phyloP scores from a whole-genome alignment of 1,140 invertebrate species.

The Drosophila bocqueti region DNA sequence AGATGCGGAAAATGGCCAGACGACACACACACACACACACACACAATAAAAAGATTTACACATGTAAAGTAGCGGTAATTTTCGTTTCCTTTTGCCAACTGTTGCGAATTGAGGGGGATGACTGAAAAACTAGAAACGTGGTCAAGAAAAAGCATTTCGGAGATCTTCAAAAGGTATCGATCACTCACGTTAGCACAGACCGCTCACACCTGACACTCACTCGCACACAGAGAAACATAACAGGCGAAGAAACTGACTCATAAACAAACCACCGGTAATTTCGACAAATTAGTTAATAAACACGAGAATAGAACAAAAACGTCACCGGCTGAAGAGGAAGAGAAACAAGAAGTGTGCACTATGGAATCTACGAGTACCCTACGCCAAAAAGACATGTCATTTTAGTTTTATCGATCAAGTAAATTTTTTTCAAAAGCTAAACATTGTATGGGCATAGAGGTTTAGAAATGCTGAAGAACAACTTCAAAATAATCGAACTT shows the following conservation, averaged over 20 bases:
- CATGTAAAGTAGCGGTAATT: slow-evolving; percentile 38
- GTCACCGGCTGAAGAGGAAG: slow-evolving; percentile 33
- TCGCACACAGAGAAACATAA: background rate
- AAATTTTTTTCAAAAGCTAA: background rate
- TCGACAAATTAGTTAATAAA: slow-evolving; percentile 72
- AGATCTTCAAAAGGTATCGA: slow-evolving; percentile 40
- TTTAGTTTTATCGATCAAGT: background rate
- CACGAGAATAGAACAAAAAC: slow-evolving; percentile 56
- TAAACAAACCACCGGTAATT: slow-evolving; percentile 45
- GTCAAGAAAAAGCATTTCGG: background rate
- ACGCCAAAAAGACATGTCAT: background rate
- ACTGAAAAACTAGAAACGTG: background rate
- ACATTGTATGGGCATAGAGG: no score
- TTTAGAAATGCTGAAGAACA: no score
- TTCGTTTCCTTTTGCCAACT: slow-evolving; percentile 31
- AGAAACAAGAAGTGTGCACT: background rate
- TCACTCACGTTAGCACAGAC: slow-evolving; percentile 24
- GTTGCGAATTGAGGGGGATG: slow-evolving; percentile 29
- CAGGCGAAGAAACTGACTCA: slow-evolving; percentile 42
- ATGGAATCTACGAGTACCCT: slow-evolving; percentile 1
- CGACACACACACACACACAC: slow-evolving; percentile 25
- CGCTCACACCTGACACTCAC: slow-evolving; percentile 33
- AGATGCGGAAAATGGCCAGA: slow-evolving; percentile 58
- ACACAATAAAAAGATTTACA: slow-evolving; percentile 22
- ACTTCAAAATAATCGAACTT: no score